Conservation (phyloP, 1,140 invertebrate species). For the Pinna nobilis region DNA sequence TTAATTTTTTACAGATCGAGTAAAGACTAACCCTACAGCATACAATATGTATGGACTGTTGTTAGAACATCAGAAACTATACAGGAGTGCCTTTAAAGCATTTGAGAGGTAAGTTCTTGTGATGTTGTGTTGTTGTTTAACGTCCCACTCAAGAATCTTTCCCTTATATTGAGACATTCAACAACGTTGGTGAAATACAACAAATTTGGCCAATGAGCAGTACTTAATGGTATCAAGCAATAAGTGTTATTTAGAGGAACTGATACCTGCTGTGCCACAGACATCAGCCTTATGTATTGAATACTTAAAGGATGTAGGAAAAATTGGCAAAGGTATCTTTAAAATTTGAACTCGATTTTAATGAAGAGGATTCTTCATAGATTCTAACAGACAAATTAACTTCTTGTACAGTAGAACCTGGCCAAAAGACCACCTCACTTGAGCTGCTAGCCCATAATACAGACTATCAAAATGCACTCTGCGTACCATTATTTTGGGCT, state of each 20-base stretch:
- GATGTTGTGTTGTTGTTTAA: too few relatives aligned
- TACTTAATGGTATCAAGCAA: neutral
- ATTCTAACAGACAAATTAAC: too few relatives aligned
- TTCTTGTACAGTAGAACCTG: too few relatives aligned
- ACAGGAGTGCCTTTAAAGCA: conserved; percentile 79
- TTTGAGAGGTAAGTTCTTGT: conserved; percentile 76
- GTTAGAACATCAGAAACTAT: conserved; percentile 83
- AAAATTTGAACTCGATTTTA: neutral
- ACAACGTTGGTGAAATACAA: neutral
- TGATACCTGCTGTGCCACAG: too few relatives aligned
- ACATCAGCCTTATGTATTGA: neutral
- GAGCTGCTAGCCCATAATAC: too few relatives aligned
- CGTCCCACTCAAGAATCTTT: too few relatives aligned
- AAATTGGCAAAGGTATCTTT: neutral
- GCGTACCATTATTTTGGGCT: too few relatives aligned
- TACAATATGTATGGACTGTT: conserved; percentile 87
- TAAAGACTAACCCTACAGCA: conserved; percentile 80
- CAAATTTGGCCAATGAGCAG: neutral
- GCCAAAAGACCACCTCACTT: too few relatives aligned
- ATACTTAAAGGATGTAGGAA: neutral
- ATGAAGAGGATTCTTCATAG: neutral
- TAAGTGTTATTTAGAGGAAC: neutral
- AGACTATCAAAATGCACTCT: too few relatives aligned
- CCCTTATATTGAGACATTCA: neutral
- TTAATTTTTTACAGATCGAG: conserved; percentile 75